Evolutionary conservation across 2,797 vertebrate species (phyloP).

Genomic region (Epinephelus coioides): DNA sequence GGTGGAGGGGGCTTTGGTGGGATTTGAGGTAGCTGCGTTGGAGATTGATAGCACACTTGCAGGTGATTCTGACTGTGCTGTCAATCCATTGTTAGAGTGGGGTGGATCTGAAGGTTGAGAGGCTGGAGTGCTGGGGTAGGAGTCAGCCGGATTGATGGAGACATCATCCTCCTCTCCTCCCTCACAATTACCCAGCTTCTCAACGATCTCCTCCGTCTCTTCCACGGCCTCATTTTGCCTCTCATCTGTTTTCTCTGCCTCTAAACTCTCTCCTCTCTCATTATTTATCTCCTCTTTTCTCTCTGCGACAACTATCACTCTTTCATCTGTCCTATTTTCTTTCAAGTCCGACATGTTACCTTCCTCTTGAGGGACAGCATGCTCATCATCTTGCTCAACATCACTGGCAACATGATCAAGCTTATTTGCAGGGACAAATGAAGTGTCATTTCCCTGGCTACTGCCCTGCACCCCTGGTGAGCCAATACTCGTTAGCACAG

Average conservation of each 20-base stretch:
- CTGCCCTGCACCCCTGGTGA: constrained; percentile 23
- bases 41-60: constrained; percentile 59
- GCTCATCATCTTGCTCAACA: constrained; percentile 28
- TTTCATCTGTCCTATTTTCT: constrained; percentile 45
- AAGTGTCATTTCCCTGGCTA: constrained; percentile 45
- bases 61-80: constrained; percentile 48
- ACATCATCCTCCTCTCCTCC: constrained; percentile 45
- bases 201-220: constrained; percentile 53
- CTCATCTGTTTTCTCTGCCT: constrained; percentile 34
- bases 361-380: constrained; percentile 31
- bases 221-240: constrained; percentile 41
- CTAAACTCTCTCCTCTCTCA: constrained; percentile 36
- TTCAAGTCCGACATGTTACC: constrained; percentile 13
- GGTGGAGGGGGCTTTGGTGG: constrained; percentile 71
- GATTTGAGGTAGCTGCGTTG: constrained; percentile 82
- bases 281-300: constrained; percentile 50
- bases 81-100: constrained; percentile 47
- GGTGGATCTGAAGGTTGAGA: constrained; percentile 50
- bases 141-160: constrained; percentile 36
- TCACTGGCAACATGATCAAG: constrained; percentile 29
- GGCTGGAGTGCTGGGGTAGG: constrained; percentile 27
- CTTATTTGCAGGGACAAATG: constrained; percentile 44
- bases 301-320: constrained; percentile 32
- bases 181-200: constrained; percentile 28
- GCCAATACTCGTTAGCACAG: constrained; percentile 27